Evolutionary conservation across 2,797 vertebrate genomes (phyloP).

Genomic region (Danio kyathit): DNA sequence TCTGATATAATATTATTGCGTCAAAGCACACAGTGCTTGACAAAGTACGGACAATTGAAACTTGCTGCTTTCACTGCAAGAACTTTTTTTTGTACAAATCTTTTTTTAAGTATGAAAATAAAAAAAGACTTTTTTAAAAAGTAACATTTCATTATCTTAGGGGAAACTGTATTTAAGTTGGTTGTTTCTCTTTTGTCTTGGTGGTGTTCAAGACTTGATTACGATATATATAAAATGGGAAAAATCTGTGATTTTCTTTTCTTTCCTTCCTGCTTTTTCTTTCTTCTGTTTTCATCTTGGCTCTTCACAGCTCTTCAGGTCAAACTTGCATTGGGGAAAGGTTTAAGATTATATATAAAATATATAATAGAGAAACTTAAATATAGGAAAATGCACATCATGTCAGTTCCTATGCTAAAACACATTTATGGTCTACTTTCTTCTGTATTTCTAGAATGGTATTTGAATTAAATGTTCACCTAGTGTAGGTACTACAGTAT

Average conservation of each 20-base stretch:
- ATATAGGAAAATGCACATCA: conserved; percentile 99
- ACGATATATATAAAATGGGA: conserved; percentile 79
- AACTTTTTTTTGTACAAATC: conserved; percentile 89
- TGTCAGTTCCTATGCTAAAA: conserved; percentile 99
- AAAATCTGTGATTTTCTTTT: conserved; percentile 85
- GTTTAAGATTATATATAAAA: conserved; percentile 92
- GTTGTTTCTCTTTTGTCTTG: conserved; percentile 87
- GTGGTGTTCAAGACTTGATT: conserved; percentile 94
- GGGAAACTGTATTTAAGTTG: conserved; percentile 94
- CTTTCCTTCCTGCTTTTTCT: conserved; percentile 77
- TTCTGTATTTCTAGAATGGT: conserved; percentile 99
- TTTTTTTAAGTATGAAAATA: conserved; percentile 89
- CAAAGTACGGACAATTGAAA: conserved; percentile 85
- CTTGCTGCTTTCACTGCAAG: conserved; percentile 89
- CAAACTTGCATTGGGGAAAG: conserved; percentile 99
- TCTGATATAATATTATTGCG: conserved; percentile 69
- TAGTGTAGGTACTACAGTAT: conserved; percentile 99
- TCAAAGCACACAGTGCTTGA: conserved; percentile 63
- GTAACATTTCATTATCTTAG: conserved; percentile 92
- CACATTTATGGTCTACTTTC: conserved; percentile 99
- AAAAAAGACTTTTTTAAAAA: conserved; percentile 82
- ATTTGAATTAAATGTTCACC: conserved; percentile 99
- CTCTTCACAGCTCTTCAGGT: conserved; percentile 99
- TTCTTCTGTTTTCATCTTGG: conserved; percentile 92
- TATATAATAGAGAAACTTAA: conserved; percentile 94